Evolutionary conservation across 2,888 invertebrate species (phyloP).

Genomic region (Lottia gigantea): DNA sequence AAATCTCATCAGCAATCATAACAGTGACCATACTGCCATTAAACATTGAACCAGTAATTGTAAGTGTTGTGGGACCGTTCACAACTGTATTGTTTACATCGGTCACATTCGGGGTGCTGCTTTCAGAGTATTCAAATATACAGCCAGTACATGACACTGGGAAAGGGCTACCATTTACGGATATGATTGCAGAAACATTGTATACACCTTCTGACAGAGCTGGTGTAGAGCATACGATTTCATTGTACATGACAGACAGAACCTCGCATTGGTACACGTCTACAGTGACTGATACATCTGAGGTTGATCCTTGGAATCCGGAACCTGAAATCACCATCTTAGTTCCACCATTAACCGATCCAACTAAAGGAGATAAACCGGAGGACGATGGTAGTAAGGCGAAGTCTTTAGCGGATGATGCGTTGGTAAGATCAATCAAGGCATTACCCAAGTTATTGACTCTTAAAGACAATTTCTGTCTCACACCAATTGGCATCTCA

Average conservation of each 20-base stretch:
- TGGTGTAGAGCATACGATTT: slow-evolving; percentile 40
- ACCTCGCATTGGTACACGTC: slow-evolving; percentile 38
- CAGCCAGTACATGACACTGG: neutral
- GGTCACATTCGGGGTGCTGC: slow-evolving; percentile 21
- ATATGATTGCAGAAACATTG: neutral
- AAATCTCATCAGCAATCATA: slow-evolving; percentile 22
- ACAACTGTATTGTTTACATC: slow-evolving; percentile 22
- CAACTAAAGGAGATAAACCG: slow-evolving; percentile 31
- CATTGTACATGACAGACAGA: slow-evolving; percentile 29
- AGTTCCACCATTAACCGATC: slow-evolving; percentile 29
- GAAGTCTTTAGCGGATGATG: slow-evolving; percentile 6
- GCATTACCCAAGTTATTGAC: slow-evolving; percentile 31
- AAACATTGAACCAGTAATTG: slow-evolving; percentile 20
- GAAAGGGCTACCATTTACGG: neutral
- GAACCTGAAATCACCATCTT: slow-evolving; percentile 39
- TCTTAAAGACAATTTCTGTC: slow-evolving; percentile 15
- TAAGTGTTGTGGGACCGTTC: slow-evolving; percentile 8
- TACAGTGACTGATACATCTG: slow-evolving; percentile 37
- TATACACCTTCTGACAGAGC: slow-evolving; percentile 12
- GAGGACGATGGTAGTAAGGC: slow-evolving; percentile 23
- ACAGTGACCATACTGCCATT: slow-evolving; percentile 23
- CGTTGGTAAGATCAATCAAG: slow-evolving; percentile 17
- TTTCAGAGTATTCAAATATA: slow-evolving; percentile 13
- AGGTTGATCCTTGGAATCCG: slow-evolving; percentile 40
- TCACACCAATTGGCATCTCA: slow-evolving; percentile 14